These are phyloP conservation scores for Pseudoips prasinana DNA, from an alignment of 2,888 invertebrate species.

Conservation along the genomic window DNA sequence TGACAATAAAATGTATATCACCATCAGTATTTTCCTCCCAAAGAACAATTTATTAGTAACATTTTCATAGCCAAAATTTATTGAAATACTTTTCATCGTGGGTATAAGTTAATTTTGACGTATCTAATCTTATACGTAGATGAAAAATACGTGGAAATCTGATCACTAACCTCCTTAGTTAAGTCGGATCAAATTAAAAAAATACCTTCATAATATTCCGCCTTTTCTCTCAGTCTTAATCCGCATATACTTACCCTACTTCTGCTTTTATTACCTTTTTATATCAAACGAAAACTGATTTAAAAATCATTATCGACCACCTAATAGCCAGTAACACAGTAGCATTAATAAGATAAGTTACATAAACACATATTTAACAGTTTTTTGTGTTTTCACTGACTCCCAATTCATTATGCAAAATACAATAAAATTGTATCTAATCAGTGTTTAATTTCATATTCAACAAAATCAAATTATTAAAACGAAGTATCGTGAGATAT, in stretches of 20 bases:
- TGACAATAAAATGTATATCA: too few species aligned
- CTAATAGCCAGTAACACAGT: slow-evolving; percentile 8
- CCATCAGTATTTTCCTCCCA: too few species aligned
- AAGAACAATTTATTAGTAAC: too few species aligned
- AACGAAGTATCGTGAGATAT: slow-evolving; percentile 57
- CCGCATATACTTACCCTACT: slow-evolving; percentile 23
- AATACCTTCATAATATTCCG: slow-evolving; percentile 22
- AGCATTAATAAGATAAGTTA: slow-evolving; percentile 21
- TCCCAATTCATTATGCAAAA: slow-evolving; percentile 45
- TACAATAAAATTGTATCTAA: slow-evolving; percentile 59
- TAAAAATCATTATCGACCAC: slow-evolving; percentile 9
- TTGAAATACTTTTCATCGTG: too few species aligned
- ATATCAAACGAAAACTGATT: slow-evolving; percentile 16
- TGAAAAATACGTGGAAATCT: slow-evolving; percentile 19
- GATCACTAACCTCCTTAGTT: slow-evolving; percentile 23
- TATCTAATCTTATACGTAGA: slow-evolving; percentile 3
- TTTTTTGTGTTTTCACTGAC: slow-evolving; percentile 28
- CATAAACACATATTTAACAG: slow-evolving; percentile 16
- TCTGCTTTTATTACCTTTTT: slow-evolving; percentile 25
- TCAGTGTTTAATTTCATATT: slow-evolving; percentile 63
- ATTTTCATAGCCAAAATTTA: too few species aligned
- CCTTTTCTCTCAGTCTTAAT: slow-evolving; percentile 22
- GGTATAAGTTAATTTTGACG: too few species aligned
- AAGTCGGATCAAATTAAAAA: slow-evolving; percentile 32
- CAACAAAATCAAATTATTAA: slow-evolving; percentile 68